Conservation (phyloP, 2,888 invertebrate genomes). For the Iselma pallidipennis region DNA sequence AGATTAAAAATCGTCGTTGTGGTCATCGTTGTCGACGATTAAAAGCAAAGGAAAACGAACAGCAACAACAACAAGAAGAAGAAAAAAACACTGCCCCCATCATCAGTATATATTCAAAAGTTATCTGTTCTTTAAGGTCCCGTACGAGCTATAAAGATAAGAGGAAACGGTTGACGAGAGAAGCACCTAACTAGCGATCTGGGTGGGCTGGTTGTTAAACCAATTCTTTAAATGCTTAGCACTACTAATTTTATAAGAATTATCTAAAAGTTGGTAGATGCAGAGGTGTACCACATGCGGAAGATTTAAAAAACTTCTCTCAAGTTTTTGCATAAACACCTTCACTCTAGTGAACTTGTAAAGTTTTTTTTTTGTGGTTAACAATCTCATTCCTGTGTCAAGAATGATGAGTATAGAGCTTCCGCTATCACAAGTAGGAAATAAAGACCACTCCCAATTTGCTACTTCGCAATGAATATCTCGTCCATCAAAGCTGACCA, state of each 20-base stretch:
- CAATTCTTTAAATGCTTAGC: constrained; percentile 44
- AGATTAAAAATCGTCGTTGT: background rate
- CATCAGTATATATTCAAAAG: constrained; percentile 40
- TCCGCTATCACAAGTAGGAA: too few relatives aligned
- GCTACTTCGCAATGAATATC: too few relatives aligned
- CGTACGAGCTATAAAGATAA: constrained; percentile 48
- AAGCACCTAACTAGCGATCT: constrained; percentile 31
- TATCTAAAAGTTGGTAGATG: constrained; percentile 29
- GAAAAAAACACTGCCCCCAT: constrained; percentile 22
- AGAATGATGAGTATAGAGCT: background rate
- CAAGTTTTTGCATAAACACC: background rate
- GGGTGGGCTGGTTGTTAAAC: constrained; percentile 47
- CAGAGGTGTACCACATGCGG: background rate
- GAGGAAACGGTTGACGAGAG: constrained; percentile 30
- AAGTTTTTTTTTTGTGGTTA: background rate
- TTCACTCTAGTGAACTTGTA: background rate
- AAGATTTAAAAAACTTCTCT: background rate
- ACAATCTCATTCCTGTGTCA: background rate
- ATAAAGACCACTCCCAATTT: too few relatives aligned
- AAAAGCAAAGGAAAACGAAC: background rate
- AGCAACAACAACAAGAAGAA: constrained; percentile 19
- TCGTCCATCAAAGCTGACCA: too few relatives aligned
- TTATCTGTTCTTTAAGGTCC: constrained; percentile 46
- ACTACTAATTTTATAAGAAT: constrained; percentile 42
- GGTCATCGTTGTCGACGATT: too few relatives aligned